Conservation (phyloP, 2,797 vertebrate genomes). For the Dermochelys coriacea region DNA sequence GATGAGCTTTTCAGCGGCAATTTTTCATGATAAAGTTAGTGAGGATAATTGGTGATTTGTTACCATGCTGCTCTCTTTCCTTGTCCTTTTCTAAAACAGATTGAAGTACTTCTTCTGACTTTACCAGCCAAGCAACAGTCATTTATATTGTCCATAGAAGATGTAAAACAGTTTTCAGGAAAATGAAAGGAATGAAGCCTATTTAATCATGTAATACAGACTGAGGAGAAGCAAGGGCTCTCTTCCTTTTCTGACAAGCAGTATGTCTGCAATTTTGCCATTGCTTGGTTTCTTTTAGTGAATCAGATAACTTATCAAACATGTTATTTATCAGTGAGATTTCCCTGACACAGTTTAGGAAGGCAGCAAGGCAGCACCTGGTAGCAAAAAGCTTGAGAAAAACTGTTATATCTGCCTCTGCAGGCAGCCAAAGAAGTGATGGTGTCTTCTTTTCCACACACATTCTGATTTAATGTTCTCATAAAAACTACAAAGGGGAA, state of each 20-base stretch:
- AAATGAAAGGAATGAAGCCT: neutral
- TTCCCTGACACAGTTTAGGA: neutral
- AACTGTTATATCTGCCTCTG: neutral
- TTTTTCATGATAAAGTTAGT: slow-evolving; percentile 35
- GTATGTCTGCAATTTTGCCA: neutral
- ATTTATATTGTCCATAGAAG: slow-evolving; percentile 6
- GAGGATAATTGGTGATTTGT: neutral
- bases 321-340: neutral
- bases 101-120: slow-evolving; percentile 5
- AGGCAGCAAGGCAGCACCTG: neutral
- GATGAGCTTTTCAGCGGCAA: neutral
- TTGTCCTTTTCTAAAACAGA: slow-evolving; percentile 19
- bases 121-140: neutral
- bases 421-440: neutral
- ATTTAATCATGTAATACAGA: neutral
- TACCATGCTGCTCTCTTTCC: neutral
- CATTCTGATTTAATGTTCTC: neutral
- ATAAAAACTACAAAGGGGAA: neutral
- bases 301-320: neutral
- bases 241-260: neutral
- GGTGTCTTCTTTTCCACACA: neutral
- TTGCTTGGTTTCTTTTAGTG: neutral
- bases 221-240: neutral
- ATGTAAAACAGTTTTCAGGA: neutral
- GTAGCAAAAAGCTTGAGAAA: neutral